Base-by-base conservation (phyloP, 2,113 vertebrate genomes). In the Scophthalmus maximus region DNA sequence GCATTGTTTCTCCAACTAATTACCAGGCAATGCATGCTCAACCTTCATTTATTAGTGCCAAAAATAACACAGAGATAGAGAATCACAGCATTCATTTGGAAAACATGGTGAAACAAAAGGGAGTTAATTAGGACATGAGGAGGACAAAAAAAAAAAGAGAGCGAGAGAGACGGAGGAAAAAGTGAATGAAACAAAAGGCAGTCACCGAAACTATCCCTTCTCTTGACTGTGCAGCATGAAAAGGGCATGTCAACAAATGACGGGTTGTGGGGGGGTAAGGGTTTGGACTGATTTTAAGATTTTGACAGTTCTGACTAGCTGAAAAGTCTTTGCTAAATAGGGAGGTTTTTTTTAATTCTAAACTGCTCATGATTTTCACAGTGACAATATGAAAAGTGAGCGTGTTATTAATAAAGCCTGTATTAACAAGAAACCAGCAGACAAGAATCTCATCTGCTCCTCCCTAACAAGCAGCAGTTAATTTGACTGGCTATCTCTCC, bases 1-100 rank as follows among this genome's bases (percentile, higher is more conserved):
- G 83, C 84, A 86, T 91, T 90, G 90, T 90, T 88, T 81, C 89
- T 86, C 84, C 73, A 66, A 61, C 88, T 92, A 90, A 93, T 92
- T 93, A 92, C 77, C 58, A 88, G 84, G 88, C 86, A 40, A 84
- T 74, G 82, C 73, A 62, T 83, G 82, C 82, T 79, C 84, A 82
- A 86, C 79, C 80, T 88, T 85, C 71, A 68, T 91, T 89, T 88
- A 89, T 85, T 82, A 87, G 77, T 46, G 63, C 82, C 81, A 78
- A 69, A 90, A 87, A 91, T 81, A 91, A 87, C 79, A 79, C 61
- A 5, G 22, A 83, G 73, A 83, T 85, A 63, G 84, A 83, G 73
- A 85, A 84, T 88, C 83, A 72, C 82, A 60, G 73, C 61, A 14
- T 64, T 88, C 77, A 80, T 87, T 89, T 83, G 69, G 76, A 90